Evolutionary conservation across 1,140 invertebrate species (phyloP).

Genomic region (Dendrolimus kikuchii): DNA sequence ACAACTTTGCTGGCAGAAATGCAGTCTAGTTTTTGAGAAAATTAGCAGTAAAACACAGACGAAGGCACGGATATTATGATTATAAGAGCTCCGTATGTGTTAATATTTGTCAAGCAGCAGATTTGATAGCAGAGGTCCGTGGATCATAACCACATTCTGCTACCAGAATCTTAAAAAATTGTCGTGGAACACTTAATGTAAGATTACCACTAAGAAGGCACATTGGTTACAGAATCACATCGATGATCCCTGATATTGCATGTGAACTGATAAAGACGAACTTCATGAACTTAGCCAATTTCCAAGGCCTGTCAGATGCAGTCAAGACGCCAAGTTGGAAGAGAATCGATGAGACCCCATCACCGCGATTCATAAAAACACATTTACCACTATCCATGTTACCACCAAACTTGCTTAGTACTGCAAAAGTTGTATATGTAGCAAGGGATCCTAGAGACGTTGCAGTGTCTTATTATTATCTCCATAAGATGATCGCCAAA

Average conservation of each 20-base stretch:
- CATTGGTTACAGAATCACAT: conserved; percentile 32
- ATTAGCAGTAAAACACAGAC: too few species aligned
- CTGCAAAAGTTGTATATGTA: conserved; percentile 79
- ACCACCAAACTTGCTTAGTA: conserved; percentile 43
- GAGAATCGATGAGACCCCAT: conserved; percentile 34
- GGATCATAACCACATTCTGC: too few species aligned
- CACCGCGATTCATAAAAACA: conserved; percentile 58
- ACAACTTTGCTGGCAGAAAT: too few species aligned
- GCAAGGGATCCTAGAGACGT: conserved; percentile 90
- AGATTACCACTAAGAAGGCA: not conserved
- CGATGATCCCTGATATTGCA: conserved; percentile 44
- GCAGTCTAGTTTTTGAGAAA: too few species aligned
- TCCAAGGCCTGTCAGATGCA: conserved; percentile 43
- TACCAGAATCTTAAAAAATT: too few species aligned
- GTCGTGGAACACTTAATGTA: too few species aligned
- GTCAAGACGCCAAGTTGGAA: conserved; percentile 41
- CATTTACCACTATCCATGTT: conserved; percentile 56
- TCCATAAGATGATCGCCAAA: conserved; percentile 80
- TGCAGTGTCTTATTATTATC: conserved; percentile 86
- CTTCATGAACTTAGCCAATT: conserved; percentile 49
- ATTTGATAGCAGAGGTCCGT: too few species aligned
- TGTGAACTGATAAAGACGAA: conserved; percentile 48
- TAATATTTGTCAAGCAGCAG: too few species aligned
- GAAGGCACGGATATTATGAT: too few species aligned
- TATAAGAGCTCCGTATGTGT: too few species aligned